These are phyloP conservation scores for Ameiurus melas DNA, from an alignment of 2,113 vertebrate genomes.

Conservation along the genomic window DNA sequence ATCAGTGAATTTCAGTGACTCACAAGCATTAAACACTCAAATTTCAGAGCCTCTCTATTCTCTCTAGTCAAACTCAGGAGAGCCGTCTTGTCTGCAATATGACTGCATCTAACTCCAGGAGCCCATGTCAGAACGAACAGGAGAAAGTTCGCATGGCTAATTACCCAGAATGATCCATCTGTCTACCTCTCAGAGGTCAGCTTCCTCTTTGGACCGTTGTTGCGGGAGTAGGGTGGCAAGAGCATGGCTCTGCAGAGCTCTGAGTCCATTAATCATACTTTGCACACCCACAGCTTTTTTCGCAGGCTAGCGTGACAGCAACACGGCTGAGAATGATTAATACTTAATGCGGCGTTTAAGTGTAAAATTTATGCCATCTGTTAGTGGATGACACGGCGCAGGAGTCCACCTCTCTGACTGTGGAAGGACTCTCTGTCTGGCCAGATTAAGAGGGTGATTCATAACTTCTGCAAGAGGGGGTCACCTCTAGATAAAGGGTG, in stretches of 20 bases:
- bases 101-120: constrained; percentile 32
- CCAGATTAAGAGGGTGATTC: constrained; percentile 73
- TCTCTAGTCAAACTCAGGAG: background rate
- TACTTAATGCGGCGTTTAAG: constrained; percentile 79
- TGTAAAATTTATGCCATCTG: constrained; percentile 82
- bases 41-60: background rate
- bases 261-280: constrained; percentile 79
- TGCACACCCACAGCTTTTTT: constrained; percentile 61
- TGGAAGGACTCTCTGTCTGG: constrained; percentile 67
- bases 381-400: constrained; percentile 69
- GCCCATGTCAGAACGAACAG: constrained; percentile 29
- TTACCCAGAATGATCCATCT: constrained; percentile 61
- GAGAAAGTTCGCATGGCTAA: constrained; percentile 40
- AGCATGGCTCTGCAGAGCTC: constrained; percentile 65
- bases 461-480: constrained; percentile 74
- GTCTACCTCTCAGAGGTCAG: constrained; percentile 58
- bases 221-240: constrained; percentile 55
- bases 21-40: background rate
- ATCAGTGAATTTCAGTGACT: background rate
- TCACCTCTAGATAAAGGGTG: constrained; percentile 75
- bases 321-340: constrained; percentile 79
- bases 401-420: constrained; percentile 67
- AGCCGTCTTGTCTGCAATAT: background rate
- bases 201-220: constrained; percentile 52
- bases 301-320: constrained; percentile 66